These are phyloP conservation scores for Bos javanicus DNA, from an alignment of 2,113 vertebrate genomes.

Conservation along the genomic window DNA sequence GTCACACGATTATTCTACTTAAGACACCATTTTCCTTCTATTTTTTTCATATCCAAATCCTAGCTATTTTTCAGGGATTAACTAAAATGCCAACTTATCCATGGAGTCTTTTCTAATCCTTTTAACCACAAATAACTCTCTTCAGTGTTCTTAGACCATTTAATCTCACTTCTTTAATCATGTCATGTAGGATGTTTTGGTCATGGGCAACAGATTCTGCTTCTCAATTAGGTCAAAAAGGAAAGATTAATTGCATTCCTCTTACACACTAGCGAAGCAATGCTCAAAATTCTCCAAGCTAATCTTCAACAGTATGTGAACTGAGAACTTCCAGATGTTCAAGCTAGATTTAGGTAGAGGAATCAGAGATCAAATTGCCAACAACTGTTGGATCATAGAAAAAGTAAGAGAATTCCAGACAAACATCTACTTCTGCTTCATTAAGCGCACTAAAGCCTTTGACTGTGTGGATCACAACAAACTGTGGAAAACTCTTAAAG, in stretches of 20 bases:
- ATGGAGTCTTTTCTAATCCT: background rate
- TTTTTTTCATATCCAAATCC: background rate
- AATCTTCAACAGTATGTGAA: background rate
- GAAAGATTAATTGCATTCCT: background rate
- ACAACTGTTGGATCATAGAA: background rate
- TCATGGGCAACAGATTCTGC: background rate
- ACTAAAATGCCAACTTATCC: background rate
- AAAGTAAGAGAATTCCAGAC: background rate
- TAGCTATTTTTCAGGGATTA: background rate
- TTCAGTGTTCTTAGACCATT: background rate
- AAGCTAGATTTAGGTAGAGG: background rate
- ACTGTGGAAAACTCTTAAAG: background rate
- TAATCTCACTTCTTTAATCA: background rate
- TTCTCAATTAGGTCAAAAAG: background rate
- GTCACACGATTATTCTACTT: background rate
- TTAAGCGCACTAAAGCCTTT: background rate
- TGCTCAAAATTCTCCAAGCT: background rate
- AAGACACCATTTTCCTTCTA: background rate
- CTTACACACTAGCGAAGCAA: background rate
- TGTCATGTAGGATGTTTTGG: background rate
- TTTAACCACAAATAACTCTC: background rate
- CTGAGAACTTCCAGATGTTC: background rate
- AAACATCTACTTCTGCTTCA: background rate
- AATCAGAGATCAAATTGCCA: background rate
- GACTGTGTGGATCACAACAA: background rate